phyloP scores from a whole-genome alignment of 2,888 invertebrate species.

The Hypercompe scribonia region DNA sequence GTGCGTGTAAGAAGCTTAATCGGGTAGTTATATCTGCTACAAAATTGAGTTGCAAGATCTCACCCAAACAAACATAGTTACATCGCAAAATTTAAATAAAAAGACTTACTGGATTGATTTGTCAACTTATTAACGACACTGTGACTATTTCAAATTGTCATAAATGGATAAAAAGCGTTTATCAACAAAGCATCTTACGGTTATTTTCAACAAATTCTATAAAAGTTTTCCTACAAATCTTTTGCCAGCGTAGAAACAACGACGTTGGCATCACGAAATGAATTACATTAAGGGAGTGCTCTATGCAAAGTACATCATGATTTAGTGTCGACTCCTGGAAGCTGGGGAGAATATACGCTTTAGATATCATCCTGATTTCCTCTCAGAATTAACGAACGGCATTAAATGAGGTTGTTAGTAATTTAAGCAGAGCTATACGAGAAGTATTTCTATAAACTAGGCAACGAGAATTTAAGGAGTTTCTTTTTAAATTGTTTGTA shows the following conservation, averaged over 20 bases:
- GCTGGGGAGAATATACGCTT: constrained; percentile 8
- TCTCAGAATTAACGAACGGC: constrained; percentile 2
- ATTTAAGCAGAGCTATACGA: not conserved
- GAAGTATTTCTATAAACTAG: not conserved
- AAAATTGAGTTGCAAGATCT: too few relatives aligned
- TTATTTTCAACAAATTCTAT: not conserved
- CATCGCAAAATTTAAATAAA: too few relatives aligned
- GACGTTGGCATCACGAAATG: not conserved
- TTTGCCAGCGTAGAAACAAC: not conserved
- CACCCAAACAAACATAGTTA: too few relatives aligned
- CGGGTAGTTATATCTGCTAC: too few relatives aligned
- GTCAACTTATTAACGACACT: not conserved
- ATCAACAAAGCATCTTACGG: not conserved
- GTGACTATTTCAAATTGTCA: not conserved
- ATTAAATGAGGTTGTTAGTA: constrained; percentile 11
- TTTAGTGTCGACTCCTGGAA: constrained; percentile 9
- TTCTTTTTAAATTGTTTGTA: not conserved
- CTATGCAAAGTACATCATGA: constrained; percentile 13
- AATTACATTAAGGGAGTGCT: constrained; percentile 9
- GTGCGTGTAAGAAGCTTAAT: too few relatives aligned
- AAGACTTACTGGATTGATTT: not conserved
- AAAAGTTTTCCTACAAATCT: not conserved
- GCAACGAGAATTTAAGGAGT: not conserved
- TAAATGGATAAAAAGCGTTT: not conserved
- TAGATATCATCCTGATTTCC: constrained; percentile 11